Percentiles rank a stretch among this genome's conserved stretches.
phyloP scores from a whole-genome alignment of 2,888 invertebrate species.

The Tuberolachnus salignus region DNA sequence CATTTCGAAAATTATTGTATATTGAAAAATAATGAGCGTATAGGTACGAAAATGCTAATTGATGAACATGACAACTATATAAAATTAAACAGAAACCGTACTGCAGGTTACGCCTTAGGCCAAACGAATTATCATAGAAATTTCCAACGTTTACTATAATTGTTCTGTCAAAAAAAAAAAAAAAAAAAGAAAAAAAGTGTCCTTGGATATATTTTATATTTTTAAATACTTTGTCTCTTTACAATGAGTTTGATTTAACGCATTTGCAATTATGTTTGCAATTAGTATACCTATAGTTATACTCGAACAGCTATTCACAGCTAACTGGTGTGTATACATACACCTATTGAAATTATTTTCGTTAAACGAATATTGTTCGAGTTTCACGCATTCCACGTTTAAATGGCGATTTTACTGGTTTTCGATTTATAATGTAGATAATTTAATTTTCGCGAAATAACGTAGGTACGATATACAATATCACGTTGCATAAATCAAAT shows the following conservation, averaged over 20 bases:
- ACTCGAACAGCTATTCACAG: neutral
- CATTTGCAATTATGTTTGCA: neutral
- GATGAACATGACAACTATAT: neutral
- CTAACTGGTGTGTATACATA: too few relatives aligned
- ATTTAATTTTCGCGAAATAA: conserved; percentile 4
- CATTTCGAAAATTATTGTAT: neutral
- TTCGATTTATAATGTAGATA: neutral
- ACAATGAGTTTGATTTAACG: neutral
- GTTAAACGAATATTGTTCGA: neutral
- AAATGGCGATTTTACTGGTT: neutral
- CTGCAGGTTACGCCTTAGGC: neutral
- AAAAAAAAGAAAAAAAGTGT: neutral
- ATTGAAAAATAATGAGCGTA: neutral
- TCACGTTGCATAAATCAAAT: conserved; percentile 6
- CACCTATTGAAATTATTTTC: neutral
- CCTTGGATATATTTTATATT: neutral
- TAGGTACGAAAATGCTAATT: neutral
- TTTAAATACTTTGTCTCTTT: conserved; percentile 6
- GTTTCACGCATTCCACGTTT: neutral
- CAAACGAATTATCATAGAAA: neutral
- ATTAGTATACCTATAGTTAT: neutral
- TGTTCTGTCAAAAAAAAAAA: neutral
- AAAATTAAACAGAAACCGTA: neutral
- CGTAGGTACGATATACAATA: neutral
- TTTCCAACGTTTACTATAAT: neutral